phyloP scores from a whole-genome alignment of 2,113 vertebrate genomes.

The Mixornis gularis region DNA sequence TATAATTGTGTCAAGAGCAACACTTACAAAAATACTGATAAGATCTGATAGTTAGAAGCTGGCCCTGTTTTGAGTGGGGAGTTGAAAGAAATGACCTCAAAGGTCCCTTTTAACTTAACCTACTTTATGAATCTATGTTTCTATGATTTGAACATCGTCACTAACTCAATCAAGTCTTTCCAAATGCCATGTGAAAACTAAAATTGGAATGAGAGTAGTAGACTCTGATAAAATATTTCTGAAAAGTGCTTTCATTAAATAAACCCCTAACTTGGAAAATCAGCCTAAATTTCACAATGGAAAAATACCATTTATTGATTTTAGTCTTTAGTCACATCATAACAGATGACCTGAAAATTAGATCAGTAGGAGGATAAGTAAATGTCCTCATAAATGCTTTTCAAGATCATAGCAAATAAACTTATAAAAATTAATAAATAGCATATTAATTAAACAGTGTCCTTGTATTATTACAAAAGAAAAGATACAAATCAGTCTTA shows the following conservation, averaged over 20 bases:
- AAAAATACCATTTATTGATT: neutral
- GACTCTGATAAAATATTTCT: neutral
- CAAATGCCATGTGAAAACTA: neutral
- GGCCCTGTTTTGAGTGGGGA: neutral
- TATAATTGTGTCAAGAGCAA: neutral
- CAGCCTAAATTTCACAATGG: neutral
- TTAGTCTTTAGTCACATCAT: neutral
- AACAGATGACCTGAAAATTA: neutral
- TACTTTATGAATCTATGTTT: neutral
- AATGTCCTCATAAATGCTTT: neutral
- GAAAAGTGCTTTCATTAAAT: neutral
- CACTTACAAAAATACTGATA: neutral
- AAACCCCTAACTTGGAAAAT: neutral
- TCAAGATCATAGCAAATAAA: neutral
- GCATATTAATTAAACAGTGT: neutral
- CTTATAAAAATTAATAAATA: neutral
- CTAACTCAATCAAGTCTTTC: neutral
- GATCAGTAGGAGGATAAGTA: neutral
- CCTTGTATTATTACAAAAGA: neutral
- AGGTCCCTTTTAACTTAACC: neutral
- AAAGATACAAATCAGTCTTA: neutral
- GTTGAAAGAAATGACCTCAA: neutral
- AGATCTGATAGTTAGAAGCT: neutral
- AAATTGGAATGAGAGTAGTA: neutral
- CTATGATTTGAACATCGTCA: neutral